Percentiles rank a stretch among this genome's conserved stretches.
Evolutionary conservation across 2,113 vertebrate genomes (phyloP).

Genomic region (Saccopteryx leptura): DNA sequence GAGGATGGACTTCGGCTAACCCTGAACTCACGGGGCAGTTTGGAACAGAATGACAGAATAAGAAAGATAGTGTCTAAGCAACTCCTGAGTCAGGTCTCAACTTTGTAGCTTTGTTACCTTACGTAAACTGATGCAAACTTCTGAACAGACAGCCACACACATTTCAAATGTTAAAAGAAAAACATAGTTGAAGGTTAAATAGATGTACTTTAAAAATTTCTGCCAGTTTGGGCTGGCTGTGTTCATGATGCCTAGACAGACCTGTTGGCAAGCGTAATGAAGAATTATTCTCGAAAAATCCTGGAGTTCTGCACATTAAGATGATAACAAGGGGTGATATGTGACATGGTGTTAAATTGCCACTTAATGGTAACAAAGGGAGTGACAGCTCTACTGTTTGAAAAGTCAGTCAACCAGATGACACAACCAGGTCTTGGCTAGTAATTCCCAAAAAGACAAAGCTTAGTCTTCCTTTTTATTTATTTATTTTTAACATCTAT

Average conservation of each 20-base stretch:
- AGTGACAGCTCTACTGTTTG: neutral
- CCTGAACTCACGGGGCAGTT: neutral
- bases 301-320: neutral
- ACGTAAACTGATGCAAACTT: neutral
- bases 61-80: neutral
- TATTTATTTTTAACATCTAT: neutral
- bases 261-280: neutral
- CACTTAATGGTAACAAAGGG: neutral
- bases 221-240: neutral
- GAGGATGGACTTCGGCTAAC: neutral
- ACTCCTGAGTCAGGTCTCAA: neutral
- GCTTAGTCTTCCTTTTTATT: neutral
- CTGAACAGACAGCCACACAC: conserved; percentile 29
- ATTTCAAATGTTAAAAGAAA: conserved; percentile 43
- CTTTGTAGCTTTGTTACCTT: conserved; percentile 16
- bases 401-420: neutral
- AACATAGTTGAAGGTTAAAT: conserved; percentile 17
- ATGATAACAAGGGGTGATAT: neutral
- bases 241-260: neutral
- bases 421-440: neutral
- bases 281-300: neutral
- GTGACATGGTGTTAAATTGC: neutral
- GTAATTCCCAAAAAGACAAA: conserved; percentile 1
- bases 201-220: neutral
- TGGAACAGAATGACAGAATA: neutral